These are phyloP conservation scores for Balanococcus diminutus DNA, from an alignment of 2,888 invertebrate species.

Conservation along the genomic window DNA sequence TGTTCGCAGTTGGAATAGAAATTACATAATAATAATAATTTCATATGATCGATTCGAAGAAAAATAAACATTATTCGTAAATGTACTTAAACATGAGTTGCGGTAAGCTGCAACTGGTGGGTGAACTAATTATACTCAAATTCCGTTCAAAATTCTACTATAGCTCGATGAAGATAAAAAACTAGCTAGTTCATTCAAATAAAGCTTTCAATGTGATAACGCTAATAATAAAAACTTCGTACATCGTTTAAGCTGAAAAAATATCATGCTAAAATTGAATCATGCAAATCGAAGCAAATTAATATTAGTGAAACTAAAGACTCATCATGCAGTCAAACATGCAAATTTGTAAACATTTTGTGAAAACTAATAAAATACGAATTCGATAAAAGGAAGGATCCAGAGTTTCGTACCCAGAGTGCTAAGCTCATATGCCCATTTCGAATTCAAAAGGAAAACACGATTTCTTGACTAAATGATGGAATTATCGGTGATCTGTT, in stretches of 20 bases:
- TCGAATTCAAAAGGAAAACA: not conserved
- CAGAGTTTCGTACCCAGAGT: constrained; percentile 7
- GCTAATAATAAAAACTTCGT: not conserved
- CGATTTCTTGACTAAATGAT: constrained; percentile 12
- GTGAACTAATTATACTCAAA: not conserved
- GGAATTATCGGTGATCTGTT: constrained; percentile 5
- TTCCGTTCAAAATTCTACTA: not conserved
- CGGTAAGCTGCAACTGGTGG: not conserved
- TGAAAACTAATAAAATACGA: not conserved
- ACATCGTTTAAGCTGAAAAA: not conserved
- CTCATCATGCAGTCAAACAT: not conserved
- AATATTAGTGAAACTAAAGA: not conserved
- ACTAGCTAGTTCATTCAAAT: not conserved
- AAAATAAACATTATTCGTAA: not conserved
- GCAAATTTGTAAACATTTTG: not conserved
- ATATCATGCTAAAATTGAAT: not conserved
- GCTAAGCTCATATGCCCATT: not conserved
- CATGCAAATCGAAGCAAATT: not conserved
- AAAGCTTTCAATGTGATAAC: not conserved
- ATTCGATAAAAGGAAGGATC: not conserved
- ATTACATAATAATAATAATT: not conserved
- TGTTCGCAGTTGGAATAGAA: not conserved
- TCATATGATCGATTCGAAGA: not conserved
- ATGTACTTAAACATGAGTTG: not conserved
- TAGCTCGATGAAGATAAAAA: not conserved